These are phyloP conservation scores for Fundulus diaphanus DNA, from an alignment of 2,797 vertebrate genomes.

Conservation along the genomic window DNA sequence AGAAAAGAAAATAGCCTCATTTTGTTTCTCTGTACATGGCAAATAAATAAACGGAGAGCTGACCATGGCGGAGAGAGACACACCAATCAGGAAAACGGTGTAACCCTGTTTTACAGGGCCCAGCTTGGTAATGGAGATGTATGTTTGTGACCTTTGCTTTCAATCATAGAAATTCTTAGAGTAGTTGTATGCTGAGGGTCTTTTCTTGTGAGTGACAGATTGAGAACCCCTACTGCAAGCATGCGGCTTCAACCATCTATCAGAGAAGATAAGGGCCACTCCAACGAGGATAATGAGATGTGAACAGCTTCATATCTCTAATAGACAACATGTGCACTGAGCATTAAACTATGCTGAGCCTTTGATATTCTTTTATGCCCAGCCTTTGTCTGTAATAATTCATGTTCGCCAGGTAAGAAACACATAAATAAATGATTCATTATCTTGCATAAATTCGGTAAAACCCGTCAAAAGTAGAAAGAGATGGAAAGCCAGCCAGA, in stretches of 20 bases:
- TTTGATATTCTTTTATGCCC: conserved; percentile 34
- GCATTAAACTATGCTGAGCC: conserved; percentile 20
- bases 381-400: conserved; percentile 27
- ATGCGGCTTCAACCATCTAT: conserved; percentile 58
- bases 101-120: conserved; percentile 29
- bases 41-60: conserved; percentile 69
- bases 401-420: conserved; percentile 15
- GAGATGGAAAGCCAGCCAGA: background rate
- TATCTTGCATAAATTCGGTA: background rate
- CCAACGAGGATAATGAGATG: conserved; percentile 69
- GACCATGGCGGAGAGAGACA: conserved; percentile 56
- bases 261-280: conserved; percentile 70
- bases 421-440: conserved; percentile 1
- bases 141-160: conserved; percentile 75
- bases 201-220: conserved; percentile 64
- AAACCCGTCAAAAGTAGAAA: conserved; percentile 1
- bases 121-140: conserved; percentile 63
- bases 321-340: conserved; percentile 42
- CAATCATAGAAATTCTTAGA: conserved; percentile 74
- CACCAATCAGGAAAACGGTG: conserved; percentile 46
- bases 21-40: conserved; percentile 54
- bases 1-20: conserved; percentile 74
- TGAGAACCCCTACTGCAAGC: conserved; percentile 44
- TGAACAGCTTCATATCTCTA: conserved; percentile 52
- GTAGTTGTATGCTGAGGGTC: conserved; percentile 51